Base-by-base conservation (phyloP, 2,888 invertebrate genomes). In the Himalopsyche tibetana region DNA sequence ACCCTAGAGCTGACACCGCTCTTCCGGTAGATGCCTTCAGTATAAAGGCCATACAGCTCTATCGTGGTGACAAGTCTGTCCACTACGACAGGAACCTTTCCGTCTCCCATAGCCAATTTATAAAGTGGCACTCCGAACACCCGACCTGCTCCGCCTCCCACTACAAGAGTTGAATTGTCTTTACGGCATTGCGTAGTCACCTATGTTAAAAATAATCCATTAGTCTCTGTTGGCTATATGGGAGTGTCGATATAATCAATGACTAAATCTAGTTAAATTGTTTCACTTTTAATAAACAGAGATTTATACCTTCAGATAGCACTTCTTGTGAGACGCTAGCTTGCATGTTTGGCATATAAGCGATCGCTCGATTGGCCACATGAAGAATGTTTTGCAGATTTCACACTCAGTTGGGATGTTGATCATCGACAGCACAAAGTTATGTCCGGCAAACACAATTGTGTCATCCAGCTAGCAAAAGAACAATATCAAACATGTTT, bases 331-430 rank as follows among this genome's bases (percentile, higher is more conserved):
- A 90, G 98, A 97, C 3, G 98, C 98, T 89, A 98, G 94, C 91
- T 97, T 97, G 92, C 99, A 99, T 42, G 94, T 94, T 90, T 95
- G 95, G 90, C 95, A 95, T 87, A 95, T 94, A 88, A 97, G 95
- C 82, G 98, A 97, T 85, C 98, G 94, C 91, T 98, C 98, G 88
- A 98, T 96, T 86, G 98, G 98, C 98, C 98, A 98, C 95, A 98
- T 97, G 91, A 99, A 97, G 92, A 98, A 97, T 3, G 97, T 96
- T 90, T 96, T 96, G 92, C 98, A 99, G 88, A 98, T 96, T 92
- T 99, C 99, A 92, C 99, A 99, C 89, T 97, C 98, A 5, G 98
- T 99, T 17, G 98, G 98, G 90, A 99, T 98, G 92, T 98, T 98
- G 90, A 99, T 98, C 92, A 98, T 97, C 82, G 97, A 97, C 90